These are phyloP conservation scores for Pterobdella sp. DNA, from an alignment of 2,888 invertebrate species.

Conservation along the genomic window DNA sequence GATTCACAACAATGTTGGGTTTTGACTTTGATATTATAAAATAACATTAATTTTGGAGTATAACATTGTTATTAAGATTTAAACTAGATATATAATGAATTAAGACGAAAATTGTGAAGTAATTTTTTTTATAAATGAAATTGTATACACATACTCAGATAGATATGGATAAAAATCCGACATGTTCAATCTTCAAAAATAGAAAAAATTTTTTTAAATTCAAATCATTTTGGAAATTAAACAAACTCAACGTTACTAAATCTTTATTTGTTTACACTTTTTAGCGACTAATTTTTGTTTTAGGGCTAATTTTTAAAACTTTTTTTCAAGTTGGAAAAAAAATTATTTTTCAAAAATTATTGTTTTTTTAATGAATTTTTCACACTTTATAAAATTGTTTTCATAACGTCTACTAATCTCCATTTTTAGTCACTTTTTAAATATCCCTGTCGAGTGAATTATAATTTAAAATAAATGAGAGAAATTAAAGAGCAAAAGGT, in stretches of 20 bases:
- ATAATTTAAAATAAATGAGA: too few species aligned
- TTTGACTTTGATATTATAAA: neutral
- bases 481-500: too few species aligned
- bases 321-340: too few species aligned
- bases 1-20: too few species aligned
- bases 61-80: neutral
- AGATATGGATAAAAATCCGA: constrained; percentile 4
- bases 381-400: too few species aligned
- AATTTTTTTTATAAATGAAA: neutral
- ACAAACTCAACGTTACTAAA: neutral
- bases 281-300: too few species aligned
- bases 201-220: neutral
- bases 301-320: too few species aligned
- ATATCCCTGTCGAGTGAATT: too few species aligned
- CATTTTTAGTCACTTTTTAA: too few species aligned
- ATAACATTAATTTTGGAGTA: neutral
- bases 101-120: neutral
- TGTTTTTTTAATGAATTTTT: too few species aligned
- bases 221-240: neutral
- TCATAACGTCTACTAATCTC: too few species aligned
- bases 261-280: neutral
- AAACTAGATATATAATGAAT: neutral
- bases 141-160: neutral
- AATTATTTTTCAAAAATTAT: too few species aligned
- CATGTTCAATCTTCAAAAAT: neutral